These are phyloP conservation scores for Incurvaria masculella DNA, from an alignment of 2,888 invertebrate genomes.

Conservation along the genomic window DNA sequence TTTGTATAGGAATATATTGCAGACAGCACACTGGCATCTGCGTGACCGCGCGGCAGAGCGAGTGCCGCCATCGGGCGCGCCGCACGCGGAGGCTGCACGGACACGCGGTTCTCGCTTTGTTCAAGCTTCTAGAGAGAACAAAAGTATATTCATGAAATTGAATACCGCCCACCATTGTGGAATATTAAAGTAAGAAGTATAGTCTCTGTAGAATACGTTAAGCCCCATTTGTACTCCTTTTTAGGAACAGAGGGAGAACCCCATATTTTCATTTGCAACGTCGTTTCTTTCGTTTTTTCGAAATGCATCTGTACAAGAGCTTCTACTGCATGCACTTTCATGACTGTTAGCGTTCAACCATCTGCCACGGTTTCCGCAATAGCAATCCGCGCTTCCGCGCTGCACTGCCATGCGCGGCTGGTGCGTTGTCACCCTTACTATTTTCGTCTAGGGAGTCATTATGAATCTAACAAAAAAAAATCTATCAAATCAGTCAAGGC, in stretches of 20 bases:
- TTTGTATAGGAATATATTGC: not conserved
- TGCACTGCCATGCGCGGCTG: not conserved
- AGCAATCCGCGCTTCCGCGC: conserved; percentile 2
- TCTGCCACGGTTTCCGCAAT: not conserved
- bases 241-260: too few species aligned
- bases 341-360: not conserved
- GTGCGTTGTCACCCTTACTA: not conserved
- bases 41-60: not conserved
- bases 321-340: not conserved
- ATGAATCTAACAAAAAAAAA: too few species aligned
- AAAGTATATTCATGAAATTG: too few species aligned
- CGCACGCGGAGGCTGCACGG: not conserved
- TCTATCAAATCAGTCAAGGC: not conserved
- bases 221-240: too few species aligned
- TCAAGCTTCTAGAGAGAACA: not conserved
- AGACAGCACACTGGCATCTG: not conserved
- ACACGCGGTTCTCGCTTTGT: not conserved
- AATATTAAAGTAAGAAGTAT: too few species aligned
- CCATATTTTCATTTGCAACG: too few species aligned
- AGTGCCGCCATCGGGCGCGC: not conserved
- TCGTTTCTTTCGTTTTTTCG: too few species aligned
- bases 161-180: too few species aligned
- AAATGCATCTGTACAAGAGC: not conserved
- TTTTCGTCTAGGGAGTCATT: too few species aligned
- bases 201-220: too few species aligned